Percentiles rank a stretch among this genome's conserved stretches.
Evolutionary conservation across 1,140 invertebrate species (phyloP).

Genomic region (Coelopa frigida): DNA sequence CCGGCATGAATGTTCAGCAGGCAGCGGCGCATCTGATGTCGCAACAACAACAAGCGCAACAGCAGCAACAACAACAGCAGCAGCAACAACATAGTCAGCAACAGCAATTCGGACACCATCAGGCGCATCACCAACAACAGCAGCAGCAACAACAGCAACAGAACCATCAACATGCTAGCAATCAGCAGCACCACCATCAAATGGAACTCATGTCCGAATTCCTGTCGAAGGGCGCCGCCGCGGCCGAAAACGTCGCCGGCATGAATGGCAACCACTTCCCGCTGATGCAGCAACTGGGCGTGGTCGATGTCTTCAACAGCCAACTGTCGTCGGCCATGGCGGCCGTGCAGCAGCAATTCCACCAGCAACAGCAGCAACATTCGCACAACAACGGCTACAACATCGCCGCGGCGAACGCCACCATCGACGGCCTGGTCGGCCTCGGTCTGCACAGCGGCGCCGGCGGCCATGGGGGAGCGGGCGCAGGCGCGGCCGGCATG

Average conservation of each 20-base stretch:
- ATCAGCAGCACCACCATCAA: slow-evolving; percentile 34
- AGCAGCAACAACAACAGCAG: slow-evolving; percentile 15
- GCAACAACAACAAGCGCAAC: slow-evolving; percentile 15
- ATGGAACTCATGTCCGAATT: slow-evolving; percentile 37
- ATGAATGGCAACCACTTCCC: slow-evolving; percentile 42
- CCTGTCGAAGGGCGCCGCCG: slow-evolving; percentile 23
- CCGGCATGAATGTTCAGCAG: slow-evolving; percentile 11
- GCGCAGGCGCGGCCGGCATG: too few relatives aligned
- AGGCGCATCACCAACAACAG: slow-evolving; percentile 1
- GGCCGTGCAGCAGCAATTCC: slow-evolving; percentile 15
- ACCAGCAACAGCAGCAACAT: slow-evolving; percentile 26
- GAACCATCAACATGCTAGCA: slow-evolving; percentile 18
- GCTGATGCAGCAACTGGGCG: slow-evolving; percentile 29
- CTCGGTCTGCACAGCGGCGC: slow-evolving; percentile 15
- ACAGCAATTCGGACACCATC: slow-evolving; percentile 1
- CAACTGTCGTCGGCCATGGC: slow-evolving; percentile 14
- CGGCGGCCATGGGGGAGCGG: slow-evolving; percentile 14
- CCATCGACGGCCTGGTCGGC: slow-evolving; percentile 12
- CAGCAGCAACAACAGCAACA: slow-evolving; percentile 18
- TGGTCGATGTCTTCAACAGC: slow-evolving; percentile 15
- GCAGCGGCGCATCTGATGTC: slow-evolving; percentile 29
- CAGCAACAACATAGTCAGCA: slow-evolving; percentile 12
- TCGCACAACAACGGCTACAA: slow-evolving; percentile 38
- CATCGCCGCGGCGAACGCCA: slow-evolving; percentile 15
- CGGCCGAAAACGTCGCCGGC: slow-evolving; percentile 25